Base-by-base conservation (phyloP, 2,797 vertebrate genomes). In the Acanthornis magna region DNA sequence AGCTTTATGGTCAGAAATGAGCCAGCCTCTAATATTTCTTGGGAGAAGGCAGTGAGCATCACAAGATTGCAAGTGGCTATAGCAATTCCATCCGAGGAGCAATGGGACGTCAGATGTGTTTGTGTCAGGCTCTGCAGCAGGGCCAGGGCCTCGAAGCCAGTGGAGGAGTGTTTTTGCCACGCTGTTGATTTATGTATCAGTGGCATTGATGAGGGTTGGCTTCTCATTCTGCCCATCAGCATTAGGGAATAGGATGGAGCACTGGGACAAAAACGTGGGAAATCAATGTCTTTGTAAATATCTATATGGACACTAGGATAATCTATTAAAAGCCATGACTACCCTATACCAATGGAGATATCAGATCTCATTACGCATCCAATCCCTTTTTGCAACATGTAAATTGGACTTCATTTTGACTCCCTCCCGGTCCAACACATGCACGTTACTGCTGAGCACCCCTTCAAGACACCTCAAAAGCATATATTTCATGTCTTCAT, bases 281-380 rank as follows among this genome's bases (percentile, higher is more conserved):
- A 92, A 96, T 97, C 97, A 96, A 95, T 87, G 79, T 97, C 96
- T 94, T 67, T 87, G 91, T 67, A 93, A 93, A 89, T 95, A 96
- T 97, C 92, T 93, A 10, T 74, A 85, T 87, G 93, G 96, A 95
- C 95, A 96, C 79, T 11, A 16, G 88, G 90, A 95, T 96, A 96
- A 96, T 94, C 96, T 97, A 45, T 95, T 96, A 96, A 96, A 97
- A 97, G 91, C 78, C 94, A 93, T 95, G 92, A 90, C 88, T 92
- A 30, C 87, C 95, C 61, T 91, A 34, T 85, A 94, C 88, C 97
- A 95, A 60, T 85, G 92, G 86, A 95, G 88, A 79, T 61, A 96
- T 95, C 96, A 95, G 88, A 79, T 96, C 88, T 97, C 88, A 94
- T 97, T 97, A 97, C 88, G 45, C 27, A 54, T 65, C 95, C 91